A percentile compares a stretch with the other conserved stretches of the same genome.
phyloP scores from a whole-genome alignment of 2,888 invertebrate genomes.

The Tillus elongatus region DNA sequence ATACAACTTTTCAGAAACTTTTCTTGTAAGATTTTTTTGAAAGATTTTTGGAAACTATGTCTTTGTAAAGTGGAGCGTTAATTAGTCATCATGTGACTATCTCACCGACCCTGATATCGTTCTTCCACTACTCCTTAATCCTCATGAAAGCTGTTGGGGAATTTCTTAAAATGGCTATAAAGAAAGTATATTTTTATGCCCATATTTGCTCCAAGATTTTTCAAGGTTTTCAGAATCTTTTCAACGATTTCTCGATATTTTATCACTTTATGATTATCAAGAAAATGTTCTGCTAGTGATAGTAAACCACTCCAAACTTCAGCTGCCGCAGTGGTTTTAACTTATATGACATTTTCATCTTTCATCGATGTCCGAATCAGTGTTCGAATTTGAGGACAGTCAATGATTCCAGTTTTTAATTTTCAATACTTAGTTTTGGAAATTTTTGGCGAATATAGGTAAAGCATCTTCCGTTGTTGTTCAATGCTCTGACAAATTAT shows the following conservation, averaged over 20 bases:
- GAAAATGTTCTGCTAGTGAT: conserved; percentile 13
- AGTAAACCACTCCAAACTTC: conserved; percentile 13
- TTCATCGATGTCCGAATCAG: conserved; percentile 6
- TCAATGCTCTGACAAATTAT: conserved; percentile 23
- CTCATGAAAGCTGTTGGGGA: conserved; percentile 25
- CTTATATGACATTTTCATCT: too few relatives aligned
- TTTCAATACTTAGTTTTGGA: conserved; percentile 17
- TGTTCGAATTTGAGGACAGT: conserved; percentile 18
- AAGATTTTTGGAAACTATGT: conserved; percentile 7
- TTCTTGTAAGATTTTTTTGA: too few relatives aligned
- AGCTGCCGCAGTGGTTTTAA: too few relatives aligned
- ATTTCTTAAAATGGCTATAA: conserved; percentile 9
- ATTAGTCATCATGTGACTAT: conserved; percentile 29
- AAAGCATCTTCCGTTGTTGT: conserved; percentile 17
- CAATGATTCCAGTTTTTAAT: conserved; percentile 20
- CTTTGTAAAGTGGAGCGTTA: conserved; percentile 26
- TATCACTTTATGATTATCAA: conserved; percentile 15
- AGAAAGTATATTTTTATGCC: conserved; percentile 12
- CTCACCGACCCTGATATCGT: conserved; percentile 28
- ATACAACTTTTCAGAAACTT: too few relatives aligned
- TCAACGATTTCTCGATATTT: conserved; percentile 12
- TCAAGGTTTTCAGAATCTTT: conserved; percentile 11
- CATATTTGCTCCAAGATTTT: conserved; percentile 11
- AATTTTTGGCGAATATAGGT: conserved; percentile 17
- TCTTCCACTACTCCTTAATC: conserved; percentile 30